Conservation (phyloP, 2,113 vertebrate genomes). For the Sphyrna mokarran region DNA sequence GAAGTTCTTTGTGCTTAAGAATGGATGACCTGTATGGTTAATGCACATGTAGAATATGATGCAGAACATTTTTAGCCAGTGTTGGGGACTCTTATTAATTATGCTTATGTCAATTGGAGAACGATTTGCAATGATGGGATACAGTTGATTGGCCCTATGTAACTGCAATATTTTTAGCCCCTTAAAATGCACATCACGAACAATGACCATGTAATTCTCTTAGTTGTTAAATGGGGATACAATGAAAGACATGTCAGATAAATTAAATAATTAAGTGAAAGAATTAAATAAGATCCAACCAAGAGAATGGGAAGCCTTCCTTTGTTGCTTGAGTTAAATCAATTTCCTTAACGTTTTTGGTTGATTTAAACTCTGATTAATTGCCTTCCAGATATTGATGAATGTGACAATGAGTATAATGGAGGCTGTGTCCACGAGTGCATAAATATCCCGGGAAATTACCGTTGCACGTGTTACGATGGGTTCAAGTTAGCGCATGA, state of each 20-base stretch:
- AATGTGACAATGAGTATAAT: constrained; percentile 39
- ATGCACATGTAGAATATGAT: neutral
- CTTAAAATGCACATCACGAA: neutral
- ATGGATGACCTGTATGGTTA: neutral
- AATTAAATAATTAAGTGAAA: neutral
- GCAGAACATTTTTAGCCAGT: neutral
- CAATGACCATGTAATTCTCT: neutral
- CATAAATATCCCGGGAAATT: constrained; percentile 40
- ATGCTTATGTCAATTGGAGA: neutral
- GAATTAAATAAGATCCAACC: no score
- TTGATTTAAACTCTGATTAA: neutral
- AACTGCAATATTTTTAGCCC: neutral
- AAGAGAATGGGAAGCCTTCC: neutral
- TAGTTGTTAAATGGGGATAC: neutral
- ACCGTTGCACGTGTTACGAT: constrained; percentile 39
- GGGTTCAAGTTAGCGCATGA: constrained; percentile 39
- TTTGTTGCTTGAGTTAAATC: neutral
- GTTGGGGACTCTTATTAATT: neutral
- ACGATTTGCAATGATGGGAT: neutral
- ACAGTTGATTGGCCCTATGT: neutral
- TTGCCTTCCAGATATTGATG: constrained; percentile 38
- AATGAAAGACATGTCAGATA: neutral
- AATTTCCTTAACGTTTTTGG: neutral
- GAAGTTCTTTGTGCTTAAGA: neutral
- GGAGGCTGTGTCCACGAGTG: constrained; percentile 39